Percentiles rank a stretch among this genome's conserved stretches.
phyloP scores from a whole-genome alignment of 1,140 invertebrate species.

The Drosophila sechellia region DNA sequence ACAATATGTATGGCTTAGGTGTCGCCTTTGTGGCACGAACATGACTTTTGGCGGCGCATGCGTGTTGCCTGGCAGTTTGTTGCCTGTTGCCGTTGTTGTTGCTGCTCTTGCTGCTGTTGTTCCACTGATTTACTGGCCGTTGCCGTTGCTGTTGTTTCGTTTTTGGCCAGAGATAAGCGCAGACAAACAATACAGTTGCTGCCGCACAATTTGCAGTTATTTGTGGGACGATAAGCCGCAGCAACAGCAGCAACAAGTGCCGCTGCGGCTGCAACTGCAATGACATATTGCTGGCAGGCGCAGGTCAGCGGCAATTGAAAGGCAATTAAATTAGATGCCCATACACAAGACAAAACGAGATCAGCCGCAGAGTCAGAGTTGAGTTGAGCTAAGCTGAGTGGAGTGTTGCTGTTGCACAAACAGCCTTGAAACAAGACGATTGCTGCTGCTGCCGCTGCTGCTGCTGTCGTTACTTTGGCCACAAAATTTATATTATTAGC shows the following conservation, averaged over 20 bases:
- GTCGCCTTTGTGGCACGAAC: slow-evolving; percentile 79
- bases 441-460: slow-evolving; percentile 38
- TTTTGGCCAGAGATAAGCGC: slow-evolving; percentile 56
- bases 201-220: slow-evolving; percentile 79
- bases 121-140: slow-evolving; percentile 68
- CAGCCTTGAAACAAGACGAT: slow-evolving; percentile 55
- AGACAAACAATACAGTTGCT: slow-evolving; percentile 75
- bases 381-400: not conserved
- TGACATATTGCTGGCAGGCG: slow-evolving; percentile 64
- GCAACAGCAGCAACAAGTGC: slow-evolving; percentile 47
- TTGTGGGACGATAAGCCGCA: slow-evolving; percentile 65
- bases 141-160: slow-evolving; percentile 42
- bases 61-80: slow-evolving; percentile 80
- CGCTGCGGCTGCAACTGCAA: slow-evolving; percentile 47
- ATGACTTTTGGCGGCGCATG: slow-evolving; percentile 82
- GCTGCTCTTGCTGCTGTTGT: slow-evolving; percentile 38
- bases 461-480: slow-evolving; percentile 54
- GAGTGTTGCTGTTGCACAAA: slow-evolving; percentile 2
- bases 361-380: slow-evolving; percentile 40
- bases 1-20: slow-evolving; percentile 80
- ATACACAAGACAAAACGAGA: slow-evolving; percentile 45
- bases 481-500: slow-evolving; percentile 80
- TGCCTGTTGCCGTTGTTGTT: slow-evolving; percentile 61
- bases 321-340: slow-evolving; percentile 72
- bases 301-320: slow-evolving; percentile 69